Evolutionary conservation across 1,140 invertebrate genomes (phyloP).

Genomic region (Schlechtendalia chinensis): DNA sequence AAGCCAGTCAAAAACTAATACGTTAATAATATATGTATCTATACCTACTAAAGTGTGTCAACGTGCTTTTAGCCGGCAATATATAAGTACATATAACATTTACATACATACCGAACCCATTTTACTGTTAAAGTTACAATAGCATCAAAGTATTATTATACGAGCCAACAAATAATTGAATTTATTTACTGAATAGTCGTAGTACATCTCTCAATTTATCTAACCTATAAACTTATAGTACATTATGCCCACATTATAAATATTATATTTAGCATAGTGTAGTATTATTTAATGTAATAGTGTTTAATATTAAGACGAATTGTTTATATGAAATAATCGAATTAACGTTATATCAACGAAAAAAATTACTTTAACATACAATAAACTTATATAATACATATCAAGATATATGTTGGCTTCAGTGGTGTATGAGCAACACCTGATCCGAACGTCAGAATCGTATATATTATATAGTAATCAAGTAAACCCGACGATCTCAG

Average conservation of each 20-base stretch:
- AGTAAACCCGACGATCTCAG: neutral
- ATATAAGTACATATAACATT: neutral
- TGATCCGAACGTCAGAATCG: neutral
- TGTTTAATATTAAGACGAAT: neutral
- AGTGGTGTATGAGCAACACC: neutral
- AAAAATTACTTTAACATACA: no score
- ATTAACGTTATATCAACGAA: no score
- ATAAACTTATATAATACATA: neutral
- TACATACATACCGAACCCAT: neutral
- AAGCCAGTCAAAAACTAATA: slow-evolving; percentile 35
- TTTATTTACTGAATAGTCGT: neutral
- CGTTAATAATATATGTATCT: neutral
- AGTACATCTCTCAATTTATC: neutral
- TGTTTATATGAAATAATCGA: no score
- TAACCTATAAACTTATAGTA: neutral
- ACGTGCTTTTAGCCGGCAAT: neutral
- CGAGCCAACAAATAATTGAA: neutral
- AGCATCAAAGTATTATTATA: neutral
- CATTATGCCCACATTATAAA: no score
- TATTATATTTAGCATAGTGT: no score
- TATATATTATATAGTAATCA: neutral
- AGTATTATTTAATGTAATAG: neutral
- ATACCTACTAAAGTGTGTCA: neutral
- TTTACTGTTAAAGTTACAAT: neutral
- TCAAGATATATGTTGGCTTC: neutral